These are phyloP conservation scores for Leptopilina clavipes DNA, from an alignment of 1,140 invertebrate species.

Conservation along the genomic window DNA sequence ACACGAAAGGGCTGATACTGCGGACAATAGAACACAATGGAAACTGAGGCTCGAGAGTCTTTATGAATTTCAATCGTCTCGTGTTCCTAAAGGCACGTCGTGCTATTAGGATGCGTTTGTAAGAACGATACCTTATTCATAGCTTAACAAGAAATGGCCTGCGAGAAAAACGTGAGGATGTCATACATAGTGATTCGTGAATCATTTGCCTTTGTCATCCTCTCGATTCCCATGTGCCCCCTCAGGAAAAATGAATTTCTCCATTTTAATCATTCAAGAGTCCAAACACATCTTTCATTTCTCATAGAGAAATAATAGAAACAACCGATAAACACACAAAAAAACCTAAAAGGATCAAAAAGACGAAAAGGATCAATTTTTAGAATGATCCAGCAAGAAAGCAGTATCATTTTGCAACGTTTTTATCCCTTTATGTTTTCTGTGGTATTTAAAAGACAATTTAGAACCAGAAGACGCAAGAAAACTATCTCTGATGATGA, in stretches of 20 bases:
- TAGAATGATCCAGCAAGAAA: no score
- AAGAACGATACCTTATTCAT: conserved; percentile 35
- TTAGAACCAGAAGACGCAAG: no score
- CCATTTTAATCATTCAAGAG: background rate
- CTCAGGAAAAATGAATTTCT: conserved; percentile 5
- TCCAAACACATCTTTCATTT: no score
- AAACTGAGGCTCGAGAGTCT: conserved; percentile 39
- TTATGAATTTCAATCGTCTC: conserved; percentile 53
- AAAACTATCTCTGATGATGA: no score
- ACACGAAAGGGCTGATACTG: conserved; percentile 33
- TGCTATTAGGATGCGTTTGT: conserved; percentile 29
- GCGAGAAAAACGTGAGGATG: conserved; percentile 32
- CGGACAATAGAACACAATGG: conserved; percentile 34
- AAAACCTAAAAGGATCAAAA: no score
- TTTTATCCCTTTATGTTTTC: no score
- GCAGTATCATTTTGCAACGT: no score
- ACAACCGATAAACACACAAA: no score
- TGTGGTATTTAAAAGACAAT: no score
- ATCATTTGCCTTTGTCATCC: conserved; percentile 19
- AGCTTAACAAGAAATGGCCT: conserved; percentile 15
- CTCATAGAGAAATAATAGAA: no score
- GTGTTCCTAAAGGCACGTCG: background rate
- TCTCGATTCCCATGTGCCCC: conserved; percentile 1
- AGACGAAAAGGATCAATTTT: no score
- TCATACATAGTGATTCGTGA: conserved; percentile 34